Percentiles rank a stretch among this genome's conserved stretches.
Evolutionary conservation across 2,113 vertebrate species (phyloP).

Genomic region (Shinisaurus crocodilurus): DNA sequence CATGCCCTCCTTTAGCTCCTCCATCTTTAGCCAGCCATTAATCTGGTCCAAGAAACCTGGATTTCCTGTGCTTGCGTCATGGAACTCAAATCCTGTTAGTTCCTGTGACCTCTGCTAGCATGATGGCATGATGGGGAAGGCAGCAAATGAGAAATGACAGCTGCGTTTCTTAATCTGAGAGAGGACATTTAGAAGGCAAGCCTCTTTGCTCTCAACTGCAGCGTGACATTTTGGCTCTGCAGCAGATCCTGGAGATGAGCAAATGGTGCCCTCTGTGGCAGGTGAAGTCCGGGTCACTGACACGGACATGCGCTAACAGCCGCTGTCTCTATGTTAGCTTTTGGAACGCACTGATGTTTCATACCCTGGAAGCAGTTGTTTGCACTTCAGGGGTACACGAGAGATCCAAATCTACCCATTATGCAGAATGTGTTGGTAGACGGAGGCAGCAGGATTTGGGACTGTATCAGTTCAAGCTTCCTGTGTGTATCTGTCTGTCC

Average conservation of each 20-base stretch:
- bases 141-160: background rate
- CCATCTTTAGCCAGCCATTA: background rate
- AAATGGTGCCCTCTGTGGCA: background rate
- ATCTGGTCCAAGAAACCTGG: background rate
- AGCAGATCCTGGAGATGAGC: background rate
- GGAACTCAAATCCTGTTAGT: constrained; percentile 20
- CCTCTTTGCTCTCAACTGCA: background rate
- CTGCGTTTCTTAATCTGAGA: background rate
- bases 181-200: background rate
- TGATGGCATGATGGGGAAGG: background rate
- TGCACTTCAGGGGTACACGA: background rate
- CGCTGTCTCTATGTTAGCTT: background rate
- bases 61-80: constrained; percentile 15
- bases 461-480: background rate
- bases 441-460: background rate
- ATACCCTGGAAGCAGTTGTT: background rate
- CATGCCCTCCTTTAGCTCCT: background rate
- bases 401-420: background rate
- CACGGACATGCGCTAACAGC: background rate
- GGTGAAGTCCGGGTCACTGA: background rate
- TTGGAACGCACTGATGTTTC: background rate
- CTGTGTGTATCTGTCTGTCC: background rate
- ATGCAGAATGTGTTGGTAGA: background rate
- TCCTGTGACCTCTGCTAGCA: background rate
- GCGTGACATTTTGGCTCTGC: background rate